Evolutionary conservation across 1,140 invertebrate genomes (phyloP), one percentile per base, ranked within the genome.

Genomic region (Brachionus calyciflorus): DNA sequence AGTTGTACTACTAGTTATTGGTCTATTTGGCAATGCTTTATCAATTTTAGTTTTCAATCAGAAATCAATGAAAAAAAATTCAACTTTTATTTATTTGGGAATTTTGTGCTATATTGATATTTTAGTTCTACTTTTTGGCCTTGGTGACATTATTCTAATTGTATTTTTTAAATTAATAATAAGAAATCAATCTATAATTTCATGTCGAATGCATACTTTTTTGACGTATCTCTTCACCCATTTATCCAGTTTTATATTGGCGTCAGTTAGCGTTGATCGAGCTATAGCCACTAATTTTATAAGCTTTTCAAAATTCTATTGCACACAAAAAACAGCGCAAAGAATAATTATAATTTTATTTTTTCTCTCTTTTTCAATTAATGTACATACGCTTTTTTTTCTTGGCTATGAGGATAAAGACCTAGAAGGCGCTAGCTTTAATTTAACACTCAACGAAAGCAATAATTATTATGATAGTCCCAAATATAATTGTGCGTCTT

Each of bases 271-370:
- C 5, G 41, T 76, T n/a, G 73, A 76, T 19, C 28, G 73, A 57
- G 73, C 73, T 30, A 60, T 76, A 46, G 73, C 73, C 0, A 76
- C 73, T 10, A 76, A 76, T 30, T 55, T 33, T 41, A 55, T 76
- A 14, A 21, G n/a, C 14, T 76, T 76, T 48, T 46, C 73, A 30
- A 76, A 55, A 26, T 44, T 19, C 6, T 76, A 55, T 57, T 76
- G 73, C 37, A 76, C 37, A 24, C 73, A 26, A 28, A 30, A 17
- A 46, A 46, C 41, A 28, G 73, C 73, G 10, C 9, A 57, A 21
- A 55, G 33, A 46, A 48, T 76, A 1, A 55, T 76, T 14, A 6
- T 46, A 1, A 30, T 57, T 1, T 19, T 41, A 2, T 44, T 30
- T 14, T 28, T 57, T 19, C 3, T 76, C 1, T 28, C 49, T n/a